Evolutionary conservation across 1,140 invertebrate species (phyloP).

Genomic region (Antheraea mylitta): DNA sequence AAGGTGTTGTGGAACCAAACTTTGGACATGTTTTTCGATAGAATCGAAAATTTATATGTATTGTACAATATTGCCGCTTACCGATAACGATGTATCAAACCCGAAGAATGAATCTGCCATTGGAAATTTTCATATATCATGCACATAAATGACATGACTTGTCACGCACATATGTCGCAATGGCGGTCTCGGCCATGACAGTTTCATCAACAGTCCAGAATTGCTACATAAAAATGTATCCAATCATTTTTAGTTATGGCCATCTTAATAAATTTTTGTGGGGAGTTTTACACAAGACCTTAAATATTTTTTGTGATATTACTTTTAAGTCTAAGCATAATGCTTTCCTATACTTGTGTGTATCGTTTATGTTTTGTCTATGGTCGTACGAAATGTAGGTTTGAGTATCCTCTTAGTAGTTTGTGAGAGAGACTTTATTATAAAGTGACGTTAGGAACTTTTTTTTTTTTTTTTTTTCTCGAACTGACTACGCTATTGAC

Average conservation of each 20-base stretch:
- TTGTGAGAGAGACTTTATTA: no score
- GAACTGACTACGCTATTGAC: no score
- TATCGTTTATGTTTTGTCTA: no score
- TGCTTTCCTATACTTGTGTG: no score
- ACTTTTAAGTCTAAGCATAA: no score
- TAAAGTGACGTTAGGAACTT: no score
- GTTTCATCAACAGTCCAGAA: conserved; percentile 11
- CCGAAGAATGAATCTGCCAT: conserved; percentile 92
- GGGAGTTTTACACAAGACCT: no score
- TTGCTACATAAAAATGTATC: conserved; percentile 5
- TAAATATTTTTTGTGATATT: no score
- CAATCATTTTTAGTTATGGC: neutral
- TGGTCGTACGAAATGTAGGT: no score
- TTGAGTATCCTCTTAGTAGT: no score
- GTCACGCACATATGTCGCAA: conserved; percentile 77
- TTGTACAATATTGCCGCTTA: conserved; percentile 74
- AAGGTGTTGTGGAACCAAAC: conserved; percentile 6
- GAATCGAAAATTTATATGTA: conserved; percentile 25
- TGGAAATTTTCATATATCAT: conserved; percentile 83
- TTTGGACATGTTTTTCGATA: conserved; percentile 32
- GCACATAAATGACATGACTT: conserved; percentile 82
- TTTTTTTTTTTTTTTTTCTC: no score
- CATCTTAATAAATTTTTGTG: no score
- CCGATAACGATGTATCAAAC: conserved; percentile 86
- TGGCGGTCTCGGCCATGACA: conserved; percentile 68